These are phyloP conservation scores for Drosophila rufa DNA, from an alignment of 1,140 invertebrate genomes.

Conservation along the genomic window DNA sequence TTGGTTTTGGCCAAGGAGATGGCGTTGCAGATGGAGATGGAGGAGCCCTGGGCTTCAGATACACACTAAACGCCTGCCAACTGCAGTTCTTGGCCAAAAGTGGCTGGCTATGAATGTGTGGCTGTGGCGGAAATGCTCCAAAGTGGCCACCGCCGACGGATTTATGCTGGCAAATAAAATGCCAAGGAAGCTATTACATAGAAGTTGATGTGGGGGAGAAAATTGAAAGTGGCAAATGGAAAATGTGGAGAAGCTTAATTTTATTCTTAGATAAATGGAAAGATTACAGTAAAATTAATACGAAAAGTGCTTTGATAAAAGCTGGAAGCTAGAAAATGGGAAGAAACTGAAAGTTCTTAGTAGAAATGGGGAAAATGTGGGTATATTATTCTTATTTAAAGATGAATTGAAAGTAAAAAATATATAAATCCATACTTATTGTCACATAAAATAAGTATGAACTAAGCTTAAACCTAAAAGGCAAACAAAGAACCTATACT, in stretches of 20 bases:
- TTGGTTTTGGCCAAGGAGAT: slow-evolving; percentile 26
- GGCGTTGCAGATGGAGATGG: slow-evolving; percentile 8
- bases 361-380: background rate
- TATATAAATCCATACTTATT: background rate
- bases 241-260: slow-evolving; percentile 1
- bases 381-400: no score
- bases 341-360: no score
- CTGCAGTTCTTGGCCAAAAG: slow-evolving; percentile 53
- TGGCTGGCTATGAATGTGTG: slow-evolving; percentile 19
- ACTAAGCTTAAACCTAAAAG: background rate
- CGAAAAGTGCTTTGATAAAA: background rate
- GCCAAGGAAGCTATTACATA: background rate
- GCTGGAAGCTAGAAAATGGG: background rate
- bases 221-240: slow-evolving; percentile 5
- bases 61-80: slow-evolving; percentile 47
- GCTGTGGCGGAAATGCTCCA: slow-evolving; percentile 65
- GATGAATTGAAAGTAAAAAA: no score
- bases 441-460: background rate
- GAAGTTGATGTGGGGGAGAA: background rate
- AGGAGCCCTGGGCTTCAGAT: slow-evolving; percentile 38
- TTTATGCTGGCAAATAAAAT: slow-evolving; percentile 28
- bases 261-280: no score
- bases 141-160: slow-evolving; percentile 54
- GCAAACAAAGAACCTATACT: no score
- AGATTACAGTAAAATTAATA: background rate